Conservation (phyloP, 2,113 vertebrate species). For the Balaeniceps rex region DNA sequence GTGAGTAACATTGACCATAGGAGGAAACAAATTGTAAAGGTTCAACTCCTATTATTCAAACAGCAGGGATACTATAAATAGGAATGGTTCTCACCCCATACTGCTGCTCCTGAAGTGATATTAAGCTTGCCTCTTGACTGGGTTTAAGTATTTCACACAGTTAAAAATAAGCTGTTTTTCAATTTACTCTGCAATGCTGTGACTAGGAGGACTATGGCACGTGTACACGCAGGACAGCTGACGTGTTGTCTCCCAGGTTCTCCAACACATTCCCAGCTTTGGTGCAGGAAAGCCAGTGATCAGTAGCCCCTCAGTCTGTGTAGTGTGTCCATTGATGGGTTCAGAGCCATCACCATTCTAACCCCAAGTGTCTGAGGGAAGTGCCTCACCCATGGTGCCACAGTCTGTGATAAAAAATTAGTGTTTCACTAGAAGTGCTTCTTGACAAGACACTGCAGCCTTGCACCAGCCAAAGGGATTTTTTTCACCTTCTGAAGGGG, state of each 20-base stretch:
- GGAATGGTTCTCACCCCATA: neutral
- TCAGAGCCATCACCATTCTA: neutral
- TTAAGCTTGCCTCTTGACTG: neutral
- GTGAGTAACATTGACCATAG: neutral
- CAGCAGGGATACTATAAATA: neutral
- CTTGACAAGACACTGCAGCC: neutral
- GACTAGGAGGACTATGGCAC: slow-evolving; percentile 4
- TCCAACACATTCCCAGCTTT: neutral
- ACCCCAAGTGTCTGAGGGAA: neutral
- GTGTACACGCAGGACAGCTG: neutral
- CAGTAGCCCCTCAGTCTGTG: neutral
- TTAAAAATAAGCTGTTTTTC: neutral
- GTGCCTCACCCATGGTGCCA: neutral
- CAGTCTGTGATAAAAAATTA: neutral
- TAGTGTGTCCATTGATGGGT: fast-evolving
- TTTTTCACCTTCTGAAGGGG: neutral
- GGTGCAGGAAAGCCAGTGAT: neutral
- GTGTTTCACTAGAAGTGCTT: neutral
- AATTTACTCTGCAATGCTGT: neutral
- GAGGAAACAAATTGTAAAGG: neutral
- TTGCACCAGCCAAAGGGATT: neutral
- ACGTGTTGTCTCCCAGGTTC: neutral
- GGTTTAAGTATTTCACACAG: neutral
- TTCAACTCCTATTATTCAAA: neutral
- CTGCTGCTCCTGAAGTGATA: neutral